Conservation (phyloP, 2,888 invertebrate genomes). For the Sicus ferrugineus region DNA sequence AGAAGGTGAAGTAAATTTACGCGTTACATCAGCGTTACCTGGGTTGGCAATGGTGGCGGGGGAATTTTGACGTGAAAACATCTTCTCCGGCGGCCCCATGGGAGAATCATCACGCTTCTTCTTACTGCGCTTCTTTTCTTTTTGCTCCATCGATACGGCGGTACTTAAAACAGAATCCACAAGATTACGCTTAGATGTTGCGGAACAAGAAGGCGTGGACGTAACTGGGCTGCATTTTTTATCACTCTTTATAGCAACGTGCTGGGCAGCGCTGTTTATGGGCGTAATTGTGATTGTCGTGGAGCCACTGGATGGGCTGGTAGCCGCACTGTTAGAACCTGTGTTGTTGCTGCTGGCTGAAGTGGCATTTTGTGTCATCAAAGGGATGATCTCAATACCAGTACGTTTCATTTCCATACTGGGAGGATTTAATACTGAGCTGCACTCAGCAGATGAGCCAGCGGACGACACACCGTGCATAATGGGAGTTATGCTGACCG, state of each 20-base stretch:
- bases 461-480: neutral
- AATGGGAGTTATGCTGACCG: constrained; percentile 62
- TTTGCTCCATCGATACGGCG: constrained; percentile 47
- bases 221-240: constrained; percentile 39
- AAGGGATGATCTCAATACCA: constrained; percentile 83
- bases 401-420: constrained; percentile 54
- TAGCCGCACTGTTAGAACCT: constrained; percentile 13
- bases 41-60: constrained; percentile 64
- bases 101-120: constrained; percentile 74
- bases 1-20: constrained; percentile 71
- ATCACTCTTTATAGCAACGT: constrained; percentile 39
- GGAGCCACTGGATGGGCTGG: constrained; percentile 60
- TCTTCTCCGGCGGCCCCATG: constrained; percentile 77
- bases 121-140: constrained; percentile 79
- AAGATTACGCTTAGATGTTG: constrained; percentile 29
- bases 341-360: constrained; percentile 20
- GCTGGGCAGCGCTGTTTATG: constrained; percentile 63
- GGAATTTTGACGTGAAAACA: constrained; percentile 72
- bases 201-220: constrained; percentile 24
- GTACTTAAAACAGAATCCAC: constrained; percentile 14
- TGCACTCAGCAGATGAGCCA: neutral
- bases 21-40: constrained; percentile 67
- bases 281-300: constrained; percentile 89
- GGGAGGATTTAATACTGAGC: constrained; percentile 8
- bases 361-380: constrained; percentile 65